Evolutionary conservation across 2,888 invertebrate genomes (phyloP).

Genomic region (Sabatieria punctata): DNA sequence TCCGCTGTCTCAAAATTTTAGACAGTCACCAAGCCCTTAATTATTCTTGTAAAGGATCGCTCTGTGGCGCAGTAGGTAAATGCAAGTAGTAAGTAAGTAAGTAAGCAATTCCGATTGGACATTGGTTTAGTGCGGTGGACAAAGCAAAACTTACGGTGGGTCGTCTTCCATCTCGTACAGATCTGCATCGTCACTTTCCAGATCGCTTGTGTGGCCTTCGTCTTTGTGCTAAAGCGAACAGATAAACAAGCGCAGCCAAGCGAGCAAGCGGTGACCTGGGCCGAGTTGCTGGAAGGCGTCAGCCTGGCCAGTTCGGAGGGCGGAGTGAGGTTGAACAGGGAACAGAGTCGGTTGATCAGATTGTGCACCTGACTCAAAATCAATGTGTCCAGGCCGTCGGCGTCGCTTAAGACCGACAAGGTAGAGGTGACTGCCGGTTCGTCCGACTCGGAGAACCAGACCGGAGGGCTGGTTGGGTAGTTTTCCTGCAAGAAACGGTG

Average conservation of each 20-base stretch:
- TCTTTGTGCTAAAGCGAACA: too few relatives aligned
- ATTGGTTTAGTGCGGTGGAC: too few relatives aligned
- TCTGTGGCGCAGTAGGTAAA: too few relatives aligned
- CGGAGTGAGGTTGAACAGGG: constrained; percentile 70
- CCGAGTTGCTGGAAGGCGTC: constrained; percentile 38
- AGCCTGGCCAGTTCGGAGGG: constrained; percentile 64
- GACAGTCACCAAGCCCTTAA: too few relatives aligned
- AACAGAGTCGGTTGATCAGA: constrained; percentile 74
- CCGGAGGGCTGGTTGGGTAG: constrained; percentile 88
- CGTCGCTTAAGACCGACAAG: constrained; percentile 79
- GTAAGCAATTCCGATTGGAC: too few relatives aligned
- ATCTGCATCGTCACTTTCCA: constrained; percentile 43
- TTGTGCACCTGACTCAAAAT: constrained; percentile 59
- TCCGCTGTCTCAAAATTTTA: too few relatives aligned
- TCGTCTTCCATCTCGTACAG: constrained; percentile 68
- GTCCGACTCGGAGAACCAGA: constrained; percentile 97
- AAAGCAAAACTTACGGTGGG: too few relatives aligned
- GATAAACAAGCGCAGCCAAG: too few relatives aligned
- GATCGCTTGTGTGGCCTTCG: constrained; percentile 58
- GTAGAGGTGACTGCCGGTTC: constrained; percentile 84
- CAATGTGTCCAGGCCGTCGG: constrained; percentile 31
- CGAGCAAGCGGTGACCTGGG: neutral
- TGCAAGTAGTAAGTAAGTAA: too few relatives aligned
- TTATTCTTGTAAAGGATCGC: too few relatives aligned
- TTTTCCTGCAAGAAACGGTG: constrained; percentile 55